Percentiles rank a stretch among this genome's conserved stretches.
Evolutionary conservation across 2,113 vertebrate species (phyloP).

Genomic region (Melanostigma gelatinosum): DNA sequence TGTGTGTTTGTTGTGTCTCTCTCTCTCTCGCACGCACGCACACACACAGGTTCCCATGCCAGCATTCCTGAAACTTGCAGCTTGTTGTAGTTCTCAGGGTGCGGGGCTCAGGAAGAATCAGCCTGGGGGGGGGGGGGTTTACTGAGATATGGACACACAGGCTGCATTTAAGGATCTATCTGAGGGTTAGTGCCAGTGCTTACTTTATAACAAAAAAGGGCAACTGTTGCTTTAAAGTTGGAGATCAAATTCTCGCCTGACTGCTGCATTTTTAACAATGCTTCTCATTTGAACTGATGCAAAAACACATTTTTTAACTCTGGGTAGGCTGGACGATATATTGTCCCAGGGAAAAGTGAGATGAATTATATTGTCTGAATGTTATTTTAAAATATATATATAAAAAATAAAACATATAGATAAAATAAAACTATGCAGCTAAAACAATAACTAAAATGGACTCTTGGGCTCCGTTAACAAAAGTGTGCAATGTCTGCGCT

Average conservation of each 20-base stretch:
- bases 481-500: too few relatives aligned
- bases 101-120: constrained; percentile 24
- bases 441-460: neutral
- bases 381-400: too few relatives aligned
- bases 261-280: neutral
- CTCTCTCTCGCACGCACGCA: neutral
- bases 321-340: neutral
- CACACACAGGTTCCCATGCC: constrained; percentile 42
- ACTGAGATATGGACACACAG: constrained; percentile 38
- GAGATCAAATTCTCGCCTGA: constrained; percentile 15
- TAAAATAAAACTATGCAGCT: neutral
- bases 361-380: too few relatives aligned
- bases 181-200: constrained; percentile 11
- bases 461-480: neutral
- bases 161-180: constrained; percentile 34
- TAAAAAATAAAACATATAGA: neutral
- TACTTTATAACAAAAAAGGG: constrained; percentile 21
- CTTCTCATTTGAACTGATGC: neutral
- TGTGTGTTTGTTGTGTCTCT: neutral
- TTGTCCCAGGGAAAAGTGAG: too few relatives aligned
- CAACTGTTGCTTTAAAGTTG: constrained; percentile 7
- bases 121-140: constrained; percentile 18
- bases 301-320: neutral
- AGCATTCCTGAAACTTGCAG: constrained; percentile 53
- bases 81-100: constrained; percentile 62